Base-by-base conservation (phyloP, 2,797 vertebrate species). In the Muraenolepis orangiensis region DNA sequence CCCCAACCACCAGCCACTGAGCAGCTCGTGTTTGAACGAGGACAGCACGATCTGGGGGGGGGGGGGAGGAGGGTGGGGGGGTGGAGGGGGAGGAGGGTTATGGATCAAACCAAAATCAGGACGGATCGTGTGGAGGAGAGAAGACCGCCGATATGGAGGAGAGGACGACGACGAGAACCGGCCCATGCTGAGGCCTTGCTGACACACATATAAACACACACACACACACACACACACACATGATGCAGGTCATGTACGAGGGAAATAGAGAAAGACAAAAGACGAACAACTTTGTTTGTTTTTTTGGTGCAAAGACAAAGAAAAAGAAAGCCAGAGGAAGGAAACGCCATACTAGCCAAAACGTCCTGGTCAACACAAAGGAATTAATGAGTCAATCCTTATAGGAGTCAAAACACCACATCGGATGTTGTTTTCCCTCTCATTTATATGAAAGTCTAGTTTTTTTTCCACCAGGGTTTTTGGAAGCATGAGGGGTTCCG, bases 1-100 rank as follows among this genome's bases (percentile, higher is more conserved):
- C 90, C 78, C 92, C 91, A 98, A 91, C 98, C 98, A 99, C 90
- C 94, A 94, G 87, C 96, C 95, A 0, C 93, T 90, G 84, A 99
- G 94, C 82, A 99, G 95, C 89, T 94, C 97, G 0, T 99, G 97
- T 88, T 95, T 98, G 93, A 99, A 95, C 82, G 97, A 97, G 8
- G 96, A 98, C 85, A 99, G 89, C 92, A 98, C 93, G 40, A 99
- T 94, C 98, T 99, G 93, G 70, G 82, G 83, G 84, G 82, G 83
- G 88, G 82, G 90, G 81, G 90, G 71, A 72, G 30, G 6, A 76
- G 31, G 38, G 42, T 75, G 76, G 73, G 42, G 42, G 42, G 13
- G 42, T 13, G 42, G 42, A 18, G 42, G 42, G 36, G 36, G 10
- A 7, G 32, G 32, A 7, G 7, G 84, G 64, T 76, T 77, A 79